These are phyloP conservation scores for Spisula solida DNA, from an alignment of 2,888 invertebrate species.

Conservation along the genomic window DNA sequence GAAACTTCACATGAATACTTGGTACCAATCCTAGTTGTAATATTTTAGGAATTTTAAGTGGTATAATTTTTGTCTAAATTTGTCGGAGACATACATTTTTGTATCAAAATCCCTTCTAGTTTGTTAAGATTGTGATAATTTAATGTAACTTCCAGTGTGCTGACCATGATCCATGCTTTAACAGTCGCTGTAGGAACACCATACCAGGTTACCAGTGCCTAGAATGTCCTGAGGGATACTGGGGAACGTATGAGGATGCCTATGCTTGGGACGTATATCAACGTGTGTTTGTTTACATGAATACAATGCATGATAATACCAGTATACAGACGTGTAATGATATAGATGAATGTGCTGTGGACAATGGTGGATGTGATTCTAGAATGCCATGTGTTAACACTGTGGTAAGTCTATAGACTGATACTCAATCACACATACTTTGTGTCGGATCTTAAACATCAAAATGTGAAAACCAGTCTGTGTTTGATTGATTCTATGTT, in stretches of 20 bases:
- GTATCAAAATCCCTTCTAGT: too few species aligned
- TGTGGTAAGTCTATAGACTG: constrained; percentile 68
- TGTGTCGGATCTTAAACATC: too few species aligned
- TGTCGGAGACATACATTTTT: too few species aligned
- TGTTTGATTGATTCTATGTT: too few species aligned
- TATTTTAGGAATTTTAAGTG: too few species aligned
- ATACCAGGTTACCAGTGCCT: constrained; percentile 80
- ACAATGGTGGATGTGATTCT: constrained; percentile 82
- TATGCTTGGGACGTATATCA: constrained; percentile 71
- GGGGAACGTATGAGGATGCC: constrained; percentile 79
- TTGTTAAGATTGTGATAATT: too few species aligned
- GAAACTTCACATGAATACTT: too few species aligned
- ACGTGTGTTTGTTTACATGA: constrained; percentile 73
- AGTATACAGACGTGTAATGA: constrained; percentile 77
- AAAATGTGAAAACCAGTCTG: too few species aligned
- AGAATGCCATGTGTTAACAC: constrained; percentile 81
- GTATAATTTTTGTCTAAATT: too few species aligned
- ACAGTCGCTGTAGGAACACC: constrained; percentile 77
- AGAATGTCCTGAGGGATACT: constrained; percentile 78
- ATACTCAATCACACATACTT: too few species aligned
- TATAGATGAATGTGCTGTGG: constrained; percentile 76
- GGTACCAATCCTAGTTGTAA: too few species aligned
- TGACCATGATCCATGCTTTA: constrained; percentile 69
- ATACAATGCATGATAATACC: constrained; percentile 63
- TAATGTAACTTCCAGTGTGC: constrained; percentile 59